These are phyloP conservation scores for Pungitius pungitius DNA, from an alignment of 2,113 vertebrate species.

Conservation along the genomic window DNA sequence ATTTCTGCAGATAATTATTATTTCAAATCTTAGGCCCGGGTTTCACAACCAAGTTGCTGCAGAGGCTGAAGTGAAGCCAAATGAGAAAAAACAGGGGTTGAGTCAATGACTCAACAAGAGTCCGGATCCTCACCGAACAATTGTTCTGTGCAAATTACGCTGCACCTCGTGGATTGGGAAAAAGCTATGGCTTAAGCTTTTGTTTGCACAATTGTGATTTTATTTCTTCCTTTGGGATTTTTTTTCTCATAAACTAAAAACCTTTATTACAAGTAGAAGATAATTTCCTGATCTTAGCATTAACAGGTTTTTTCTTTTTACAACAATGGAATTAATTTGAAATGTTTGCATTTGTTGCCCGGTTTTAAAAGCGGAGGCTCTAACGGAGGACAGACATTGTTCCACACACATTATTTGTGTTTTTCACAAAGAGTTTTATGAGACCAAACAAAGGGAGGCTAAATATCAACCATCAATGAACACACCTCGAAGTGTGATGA, in stretches of 20 bases:
- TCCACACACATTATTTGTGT: neutral
- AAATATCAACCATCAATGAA: neutral
- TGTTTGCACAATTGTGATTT: neutral
- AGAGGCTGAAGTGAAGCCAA: constrained; percentile 32
- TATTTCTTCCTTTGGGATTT: neutral
- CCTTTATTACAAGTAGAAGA: neutral
- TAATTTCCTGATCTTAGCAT: neutral
- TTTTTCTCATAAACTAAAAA: neutral
- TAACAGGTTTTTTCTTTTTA: neutral
- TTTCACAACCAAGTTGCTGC: constrained; percentile 24
- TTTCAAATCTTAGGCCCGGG: constrained; percentile 14
- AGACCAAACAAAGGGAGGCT: neutral
- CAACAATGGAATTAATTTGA: neutral
- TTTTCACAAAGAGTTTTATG: neutral
- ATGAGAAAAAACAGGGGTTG: constrained; percentile 35
- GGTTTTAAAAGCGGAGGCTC: neutral
- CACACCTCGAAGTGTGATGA: neutral
- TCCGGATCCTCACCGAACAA: constrained; percentile 10
- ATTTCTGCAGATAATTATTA: constrained; percentile 20
- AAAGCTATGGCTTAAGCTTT: constrained; percentile 23
- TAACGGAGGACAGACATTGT: neutral
- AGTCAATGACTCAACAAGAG: constrained; percentile 44
- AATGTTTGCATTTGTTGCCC: neutral
- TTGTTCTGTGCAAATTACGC: constrained; percentile 42
- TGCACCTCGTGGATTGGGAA: constrained; percentile 13